These are phyloP conservation scores for Daphoenositta chrysoptera DNA, from an alignment of 2,113 vertebrate species.

Conservation along the genomic window DNA sequence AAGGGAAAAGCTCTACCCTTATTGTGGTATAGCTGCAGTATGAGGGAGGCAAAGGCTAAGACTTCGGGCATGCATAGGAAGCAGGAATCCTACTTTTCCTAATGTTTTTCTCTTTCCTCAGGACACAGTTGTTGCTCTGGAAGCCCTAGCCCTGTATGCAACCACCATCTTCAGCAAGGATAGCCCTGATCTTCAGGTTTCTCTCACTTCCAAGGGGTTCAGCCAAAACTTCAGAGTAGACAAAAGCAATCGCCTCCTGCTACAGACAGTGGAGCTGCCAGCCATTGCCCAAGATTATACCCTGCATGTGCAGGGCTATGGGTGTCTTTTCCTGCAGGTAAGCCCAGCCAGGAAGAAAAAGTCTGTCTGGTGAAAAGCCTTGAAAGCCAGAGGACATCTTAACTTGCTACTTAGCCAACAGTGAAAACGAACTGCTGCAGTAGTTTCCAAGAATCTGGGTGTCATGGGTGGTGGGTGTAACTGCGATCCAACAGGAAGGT, in stretches of 20 bases:
- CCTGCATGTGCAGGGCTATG: not conserved
- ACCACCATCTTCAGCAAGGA: constrained; percentile 51
- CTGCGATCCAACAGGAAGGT: not conserved
- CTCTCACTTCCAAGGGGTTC: constrained; percentile 43
- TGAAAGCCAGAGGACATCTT: not conserved
- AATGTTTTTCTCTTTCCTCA: not conserved
- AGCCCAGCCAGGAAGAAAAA: not conserved
- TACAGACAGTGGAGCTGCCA: constrained; percentile 73
- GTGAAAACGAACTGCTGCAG: not conserved
- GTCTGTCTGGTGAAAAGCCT: not conserved
- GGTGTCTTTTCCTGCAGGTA: constrained; percentile 56
- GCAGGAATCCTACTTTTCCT: not conserved
- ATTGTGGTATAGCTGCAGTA: not conserved
- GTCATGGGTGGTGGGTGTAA: not conserved
- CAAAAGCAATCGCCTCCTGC: constrained; percentile 75
- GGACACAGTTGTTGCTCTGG: constrained; percentile 73
- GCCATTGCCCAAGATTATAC: constrained; percentile 57
- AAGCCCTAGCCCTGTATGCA: constrained; percentile 69
- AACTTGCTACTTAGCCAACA: not conserved
- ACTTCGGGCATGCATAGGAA: not conserved
- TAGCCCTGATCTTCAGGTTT: constrained; percentile 20
- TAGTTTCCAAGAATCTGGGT: not conserved
- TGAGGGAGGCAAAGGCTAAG: not conserved
- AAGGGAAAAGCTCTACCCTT: not conserved
- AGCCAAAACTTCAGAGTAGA: constrained; percentile 69